Base-by-base conservation (phyloP, 2,888 invertebrate species). In the Pheosia gnoma region DNA sequence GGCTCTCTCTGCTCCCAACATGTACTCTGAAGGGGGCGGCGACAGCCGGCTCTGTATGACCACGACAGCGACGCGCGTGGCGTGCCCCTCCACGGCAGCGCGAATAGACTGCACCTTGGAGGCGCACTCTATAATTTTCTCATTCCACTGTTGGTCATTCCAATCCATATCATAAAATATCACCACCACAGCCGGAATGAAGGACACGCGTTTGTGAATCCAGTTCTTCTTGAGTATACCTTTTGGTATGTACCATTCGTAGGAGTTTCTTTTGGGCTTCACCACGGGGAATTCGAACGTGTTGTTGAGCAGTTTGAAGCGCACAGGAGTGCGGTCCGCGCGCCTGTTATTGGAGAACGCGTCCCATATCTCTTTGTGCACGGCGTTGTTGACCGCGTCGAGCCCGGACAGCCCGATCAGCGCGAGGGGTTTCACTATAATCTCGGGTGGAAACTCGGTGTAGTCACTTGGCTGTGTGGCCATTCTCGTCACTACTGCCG, bases 91-190 rank as follows among this genome's bases (percentile, higher is more conserved):
- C 55, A 97, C 94, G 3, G 96, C 95, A 52, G 96, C 95, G 74
- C 97, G 96, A 70, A 97, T 94, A 0, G 96, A 96, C 85, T 98
- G 98, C 45, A 99, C 97, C 77, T 97, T 95, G 0, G 97, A 97
- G 8, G 98, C 97, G 89, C 98, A 99, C 87, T 99, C 99, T 78
- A 97, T 96, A 82, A 98, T 98, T 84, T 98, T 98, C 75, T 99
- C 99, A 74, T 97, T 97, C 99, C 99, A 99, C 69, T 96, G 95
- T 0, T 95, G 94, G 89, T 99, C 99, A 84, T 98, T 98, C 99
- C 99, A 99, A 89, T 99, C 99, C 83, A 99, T 95, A 81, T 99
- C 99, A 86, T 98, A 98, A 89, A 99, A 99, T 67, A 99, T 95
- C 3, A 99, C 98, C 39, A 98, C 96, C 0, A 99, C 97, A 1